Conservation (phyloP, 2,888 invertebrate species). For the Mythimna ferrago region DNA sequence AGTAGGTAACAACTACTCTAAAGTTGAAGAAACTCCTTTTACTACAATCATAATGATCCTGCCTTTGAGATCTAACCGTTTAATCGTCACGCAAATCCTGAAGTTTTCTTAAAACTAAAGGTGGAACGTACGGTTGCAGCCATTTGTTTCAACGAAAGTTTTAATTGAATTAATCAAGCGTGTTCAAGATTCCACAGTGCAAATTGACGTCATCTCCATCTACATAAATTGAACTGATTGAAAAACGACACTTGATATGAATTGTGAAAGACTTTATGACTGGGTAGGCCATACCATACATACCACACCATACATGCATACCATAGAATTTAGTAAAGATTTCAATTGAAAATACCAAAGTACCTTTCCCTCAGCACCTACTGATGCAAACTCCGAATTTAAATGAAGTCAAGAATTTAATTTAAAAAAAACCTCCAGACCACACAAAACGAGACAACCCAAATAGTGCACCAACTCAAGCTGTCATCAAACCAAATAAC, state of each 20-base stretch:
- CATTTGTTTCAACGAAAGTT: slow-evolving; percentile 7
- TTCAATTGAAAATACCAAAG: not conserved
- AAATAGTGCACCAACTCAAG: not conserved
- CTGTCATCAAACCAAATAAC: slow-evolving; percentile 29
- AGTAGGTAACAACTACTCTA: not conserved
- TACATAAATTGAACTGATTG: slow-evolving; percentile 37
- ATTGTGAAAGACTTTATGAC: not conserved
- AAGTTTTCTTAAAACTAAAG: not conserved
- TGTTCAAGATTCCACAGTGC: slow-evolving; percentile 12
- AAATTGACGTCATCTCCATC: slow-evolving; percentile 26
- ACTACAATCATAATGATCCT: not conserved
- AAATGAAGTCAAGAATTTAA: too few relatives aligned
- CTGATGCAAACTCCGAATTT: not conserved
- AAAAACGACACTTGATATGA: slow-evolving; percentile 20
- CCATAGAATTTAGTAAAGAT: not conserved
- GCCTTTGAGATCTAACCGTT: too few relatives aligned
- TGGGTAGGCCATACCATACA: too few relatives aligned
- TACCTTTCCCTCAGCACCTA: too few relatives aligned
- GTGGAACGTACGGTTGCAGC: not conserved
- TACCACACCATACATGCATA: not conserved
- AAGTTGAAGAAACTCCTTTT: slow-evolving; percentile 4
- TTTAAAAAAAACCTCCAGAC: slow-evolving; percentile 1
- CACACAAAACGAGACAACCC: slow-evolving; percentile 20
- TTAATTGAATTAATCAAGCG: slow-evolving; percentile 35
- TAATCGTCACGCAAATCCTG: not conserved